Evolutionary conservation across 2,888 invertebrate species (phyloP).

Genomic region (Lamellibrachia columna): DNA sequence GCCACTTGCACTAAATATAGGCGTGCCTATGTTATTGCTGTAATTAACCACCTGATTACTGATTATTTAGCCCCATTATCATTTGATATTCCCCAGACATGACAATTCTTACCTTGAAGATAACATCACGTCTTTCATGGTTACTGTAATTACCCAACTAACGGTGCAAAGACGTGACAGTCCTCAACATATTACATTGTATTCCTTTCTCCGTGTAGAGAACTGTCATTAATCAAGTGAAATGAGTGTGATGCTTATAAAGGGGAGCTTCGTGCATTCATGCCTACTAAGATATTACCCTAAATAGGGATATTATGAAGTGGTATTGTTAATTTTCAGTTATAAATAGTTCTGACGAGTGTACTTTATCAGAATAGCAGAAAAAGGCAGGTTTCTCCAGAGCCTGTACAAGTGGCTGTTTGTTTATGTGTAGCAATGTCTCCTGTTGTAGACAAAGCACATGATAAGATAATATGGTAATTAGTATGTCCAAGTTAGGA

Average conservation of each 20-base stretch:
- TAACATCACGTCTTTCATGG: neutral
- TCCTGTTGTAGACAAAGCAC: no score
- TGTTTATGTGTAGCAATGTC: no score
- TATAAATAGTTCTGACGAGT: neutral
- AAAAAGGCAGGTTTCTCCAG: neutral
- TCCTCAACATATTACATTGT: neutral
- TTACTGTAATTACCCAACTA: neutral
- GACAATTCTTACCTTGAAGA: neutral
- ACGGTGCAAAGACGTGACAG: neutral
- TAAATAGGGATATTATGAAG: neutral
- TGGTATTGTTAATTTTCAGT: neutral
- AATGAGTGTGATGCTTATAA: neutral
- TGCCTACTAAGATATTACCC: neutral
- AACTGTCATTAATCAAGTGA: neutral
- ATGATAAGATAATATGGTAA: no score
- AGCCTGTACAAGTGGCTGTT: no score
- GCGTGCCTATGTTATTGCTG: neutral
- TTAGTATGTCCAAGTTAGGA: no score
- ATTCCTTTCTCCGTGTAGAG: neutral
- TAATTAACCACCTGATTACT: no score
- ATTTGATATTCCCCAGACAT: neutral
- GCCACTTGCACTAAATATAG: neutral
- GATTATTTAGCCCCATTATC: neutral
- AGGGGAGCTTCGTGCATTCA: neutral
- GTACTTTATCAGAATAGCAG: neutral